A percentile compares a stretch with the other conserved stretches of the same genome.
Evolutionary conservation across 1,140 invertebrate species (phyloP).

Genomic region (Drosophila baimaii): DNA sequence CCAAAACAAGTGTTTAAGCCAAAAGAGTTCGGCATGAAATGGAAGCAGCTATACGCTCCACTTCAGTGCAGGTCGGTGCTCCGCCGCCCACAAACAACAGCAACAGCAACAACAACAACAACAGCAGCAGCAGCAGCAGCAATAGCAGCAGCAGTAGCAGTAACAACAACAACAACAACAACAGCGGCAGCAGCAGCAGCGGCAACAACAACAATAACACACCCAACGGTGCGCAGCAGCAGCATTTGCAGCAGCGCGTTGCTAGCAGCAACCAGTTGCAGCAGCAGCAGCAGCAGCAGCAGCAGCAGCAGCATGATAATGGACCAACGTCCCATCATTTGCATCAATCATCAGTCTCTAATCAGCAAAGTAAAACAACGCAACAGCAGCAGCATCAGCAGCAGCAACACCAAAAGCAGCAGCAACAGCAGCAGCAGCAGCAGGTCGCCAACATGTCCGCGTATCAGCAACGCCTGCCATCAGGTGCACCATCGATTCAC

Average conservation of each 20-base stretch:
- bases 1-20: conserved; percentile 82
- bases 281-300: conserved; percentile 56
- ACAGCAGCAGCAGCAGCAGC: conserved; percentile 35
- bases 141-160: conserved; percentile 57
- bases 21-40: conserved; percentile 85
- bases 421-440: conserved; percentile 63
- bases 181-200: conserved; percentile 48
- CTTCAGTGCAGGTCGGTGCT: conserved; percentile 84
- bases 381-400: conserved; percentile 59
- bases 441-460: conserved; percentile 80
- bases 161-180: conserved; percentile 40
- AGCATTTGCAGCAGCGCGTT: conserved; percentile 62
- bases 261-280: conserved; percentile 70
- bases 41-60: conserved; percentile 84
- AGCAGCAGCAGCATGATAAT: conserved; percentile 79
- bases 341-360: conserved; percentile 71
- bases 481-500: conserved; percentile 81
- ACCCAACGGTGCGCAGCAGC: conserved; percentile 74
- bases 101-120: conserved; percentile 69
- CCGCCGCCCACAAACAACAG: conserved; percentile 80
- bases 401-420: conserved; percentile 52
- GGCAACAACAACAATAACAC: conserved; percentile 45
- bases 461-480: conserved; percentile 81
- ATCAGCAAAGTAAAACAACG: conserved; percentile 68
- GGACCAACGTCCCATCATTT: conserved; percentile 80